These are phyloP conservation scores for Eutolmus rufibarbis DNA, from an alignment of 2,888 invertebrate species.

Conservation along the genomic window DNA sequence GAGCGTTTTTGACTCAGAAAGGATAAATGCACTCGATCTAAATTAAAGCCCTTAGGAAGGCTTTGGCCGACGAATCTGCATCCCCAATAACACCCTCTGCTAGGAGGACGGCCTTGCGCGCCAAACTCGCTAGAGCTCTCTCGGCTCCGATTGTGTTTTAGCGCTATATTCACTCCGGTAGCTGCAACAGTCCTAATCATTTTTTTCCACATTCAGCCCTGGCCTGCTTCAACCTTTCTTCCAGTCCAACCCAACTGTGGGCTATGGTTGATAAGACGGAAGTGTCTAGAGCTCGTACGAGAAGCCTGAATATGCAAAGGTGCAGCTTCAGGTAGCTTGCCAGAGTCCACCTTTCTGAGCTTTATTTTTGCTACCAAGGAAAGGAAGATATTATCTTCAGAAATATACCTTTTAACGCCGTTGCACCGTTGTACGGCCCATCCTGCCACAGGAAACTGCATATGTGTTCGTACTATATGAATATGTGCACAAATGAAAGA, in stretches of 20 bases:
- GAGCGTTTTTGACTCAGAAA: conserved; percentile 3
- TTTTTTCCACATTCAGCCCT: neutral
- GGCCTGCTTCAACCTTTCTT: neutral
- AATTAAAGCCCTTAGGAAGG: neutral
- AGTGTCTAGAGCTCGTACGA: neutral
- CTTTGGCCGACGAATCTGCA: neutral
- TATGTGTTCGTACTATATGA: neutral
- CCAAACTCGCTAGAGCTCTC: neutral
- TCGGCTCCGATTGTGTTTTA: neutral
- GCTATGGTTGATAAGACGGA: neutral
- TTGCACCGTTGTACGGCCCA: neutral
- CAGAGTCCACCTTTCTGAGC: neutral
- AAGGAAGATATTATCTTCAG: neutral
- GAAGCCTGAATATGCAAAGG: conserved; percentile 1
- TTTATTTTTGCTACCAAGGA: neutral
- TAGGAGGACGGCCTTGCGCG: neutral
- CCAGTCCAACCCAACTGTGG: neutral
- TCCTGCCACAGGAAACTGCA: neutral
- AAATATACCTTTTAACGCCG: neutral
- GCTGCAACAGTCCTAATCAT: neutral
- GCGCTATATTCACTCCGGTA: neutral
- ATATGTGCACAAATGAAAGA: neutral
- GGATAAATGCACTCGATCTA: conserved; percentile 14
- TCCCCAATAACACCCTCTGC: neutral
- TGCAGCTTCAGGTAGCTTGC: neutral